Percentiles rank a stretch among this genome's conserved stretches.
phyloP scores from a whole-genome alignment of 2,113 vertebrate species.

The Electrona antarctica region DNA sequence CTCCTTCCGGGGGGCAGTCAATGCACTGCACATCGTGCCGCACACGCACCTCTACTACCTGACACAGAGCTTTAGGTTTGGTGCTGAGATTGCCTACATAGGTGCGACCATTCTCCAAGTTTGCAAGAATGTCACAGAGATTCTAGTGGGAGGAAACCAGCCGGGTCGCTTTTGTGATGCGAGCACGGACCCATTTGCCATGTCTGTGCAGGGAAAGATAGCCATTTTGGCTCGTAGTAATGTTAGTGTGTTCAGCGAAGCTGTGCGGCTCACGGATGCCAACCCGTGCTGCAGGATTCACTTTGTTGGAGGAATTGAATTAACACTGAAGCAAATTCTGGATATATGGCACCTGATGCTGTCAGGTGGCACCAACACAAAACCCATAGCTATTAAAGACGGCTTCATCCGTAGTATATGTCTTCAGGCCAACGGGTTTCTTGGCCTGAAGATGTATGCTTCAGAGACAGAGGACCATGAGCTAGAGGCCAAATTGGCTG shows the following conservation, averaged over 20 bases:
- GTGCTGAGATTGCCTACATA: slow-evolving; percentile 89
- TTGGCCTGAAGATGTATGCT: slow-evolving; percentile 77
- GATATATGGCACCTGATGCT: slow-evolving; percentile 89
- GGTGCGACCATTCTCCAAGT: slow-evolving; percentile 87
- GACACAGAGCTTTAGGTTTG: slow-evolving; percentile 96
- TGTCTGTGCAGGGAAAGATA: slow-evolving; percentile 63
- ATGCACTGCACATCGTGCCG: slow-evolving; percentile 76
- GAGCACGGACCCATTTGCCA: slow-evolving; percentile 36
- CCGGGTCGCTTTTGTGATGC: slow-evolving; percentile 68
- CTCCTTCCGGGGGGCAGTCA: slow-evolving; percentile 87
- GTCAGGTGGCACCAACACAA: slow-evolving; percentile 25
- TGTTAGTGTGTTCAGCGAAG: slow-evolving; percentile 82
- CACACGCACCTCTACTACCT: slow-evolving; percentile 91
- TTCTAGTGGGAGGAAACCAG: slow-evolving; percentile 85
- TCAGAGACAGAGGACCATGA: slow-evolving; percentile 79
- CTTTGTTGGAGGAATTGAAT: slow-evolving; percentile 85
- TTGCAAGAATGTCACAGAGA: slow-evolving; percentile 85
- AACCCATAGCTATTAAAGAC: slow-evolving; percentile 61
- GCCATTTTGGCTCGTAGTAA: slow-evolving; percentile 86
- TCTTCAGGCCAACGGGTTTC: slow-evolving; percentile 54
- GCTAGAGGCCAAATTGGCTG: slow-evolving; percentile 80
- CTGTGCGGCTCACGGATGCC: slow-evolving; percentile 78
- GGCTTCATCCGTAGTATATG: slow-evolving; percentile 62
- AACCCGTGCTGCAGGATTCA: slow-evolving; percentile 77
- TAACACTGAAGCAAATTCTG: slow-evolving; percentile 77